Conservation (phyloP, 2,113 vertebrate genomes). For the Mandrillus leucophaeus region DNA sequence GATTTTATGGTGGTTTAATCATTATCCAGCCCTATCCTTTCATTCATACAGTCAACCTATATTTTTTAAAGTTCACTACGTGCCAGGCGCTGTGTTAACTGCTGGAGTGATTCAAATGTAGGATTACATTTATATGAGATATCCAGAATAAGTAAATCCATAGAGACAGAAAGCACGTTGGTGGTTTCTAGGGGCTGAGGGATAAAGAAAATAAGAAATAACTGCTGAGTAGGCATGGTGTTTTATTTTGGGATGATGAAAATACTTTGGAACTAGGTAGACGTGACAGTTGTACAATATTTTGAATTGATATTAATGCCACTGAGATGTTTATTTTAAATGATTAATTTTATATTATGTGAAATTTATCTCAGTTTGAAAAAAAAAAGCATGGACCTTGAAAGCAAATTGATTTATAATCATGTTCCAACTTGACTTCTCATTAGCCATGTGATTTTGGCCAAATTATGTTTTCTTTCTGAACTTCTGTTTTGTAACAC, state of each 20-base stretch:
- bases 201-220: background rate
- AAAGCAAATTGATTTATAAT: background rate
- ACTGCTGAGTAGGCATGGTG: background rate
- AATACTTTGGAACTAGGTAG: background rate
- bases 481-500: background rate
- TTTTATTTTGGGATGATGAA: background rate
- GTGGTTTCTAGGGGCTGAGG: background rate
- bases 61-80: conserved; percentile 31
- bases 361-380: background rate
- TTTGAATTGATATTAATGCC: background rate
- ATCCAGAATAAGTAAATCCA: background rate
- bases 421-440: background rate
- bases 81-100: background rate
- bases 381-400: background rate
- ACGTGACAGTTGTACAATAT: background rate
- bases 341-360: background rate
- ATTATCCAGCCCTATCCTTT: conserved; percentile 32
- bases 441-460: background rate
- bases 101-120: background rate
- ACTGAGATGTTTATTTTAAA: background rate
- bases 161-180: background rate
- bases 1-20: conserved; percentile 47
- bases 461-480: background rate
- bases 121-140: background rate
- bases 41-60: background rate